phyloP scores from a whole-genome alignment of 2,888 invertebrate species.

The Pollenia amentaria region DNA sequence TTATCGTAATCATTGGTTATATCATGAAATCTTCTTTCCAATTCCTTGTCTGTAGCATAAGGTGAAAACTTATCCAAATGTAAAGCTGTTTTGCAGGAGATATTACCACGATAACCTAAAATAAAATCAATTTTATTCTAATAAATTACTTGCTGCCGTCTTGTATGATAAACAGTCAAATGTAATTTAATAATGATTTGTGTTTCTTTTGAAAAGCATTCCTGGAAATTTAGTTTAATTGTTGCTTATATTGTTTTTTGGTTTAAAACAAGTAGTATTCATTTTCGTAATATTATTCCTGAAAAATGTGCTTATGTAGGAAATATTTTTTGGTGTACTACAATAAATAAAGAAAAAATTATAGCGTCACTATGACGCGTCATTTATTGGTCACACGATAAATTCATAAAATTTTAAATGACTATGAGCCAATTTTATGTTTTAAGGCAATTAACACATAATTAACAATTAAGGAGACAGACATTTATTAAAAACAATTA shows the following conservation, averaged over 20 bases:
- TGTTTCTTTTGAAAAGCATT: conserved; percentile 26
- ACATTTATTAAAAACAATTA: not conserved
- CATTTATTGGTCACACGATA: conserved; percentile 67
- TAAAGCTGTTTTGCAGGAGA: conserved; percentile 83
- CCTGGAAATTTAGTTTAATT: conserved; percentile 49
- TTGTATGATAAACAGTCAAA: conserved; percentile 5
- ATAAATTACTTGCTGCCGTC: not conserved
- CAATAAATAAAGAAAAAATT: conserved; percentile 13
- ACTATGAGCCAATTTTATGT: not conserved
- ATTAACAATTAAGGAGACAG: conserved; percentile 3
- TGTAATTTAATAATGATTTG: conserved; percentile 64
- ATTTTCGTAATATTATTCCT: conserved; percentile 75
- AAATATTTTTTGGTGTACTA: conserved; percentile 20
- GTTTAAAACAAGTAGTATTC: conserved; percentile 34
- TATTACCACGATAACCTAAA: conserved; percentile 83
- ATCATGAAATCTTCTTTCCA: conserved; percentile 83
- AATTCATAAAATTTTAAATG: not conserved
- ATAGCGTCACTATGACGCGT: conserved; percentile 80
- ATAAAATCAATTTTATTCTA: conserved; percentile 9
- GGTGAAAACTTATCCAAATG: conserved; percentile 83
- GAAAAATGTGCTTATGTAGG: conserved; percentile 80
- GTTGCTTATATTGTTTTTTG: conserved; percentile 32
- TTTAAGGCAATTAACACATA: conserved; percentile 15
- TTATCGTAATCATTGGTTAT: conserved; percentile 83
- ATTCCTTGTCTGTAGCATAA: conserved; percentile 82